phyloP scores from a whole-genome alignment of 2,888 invertebrate genomes.

The Theretra japonica region DNA sequence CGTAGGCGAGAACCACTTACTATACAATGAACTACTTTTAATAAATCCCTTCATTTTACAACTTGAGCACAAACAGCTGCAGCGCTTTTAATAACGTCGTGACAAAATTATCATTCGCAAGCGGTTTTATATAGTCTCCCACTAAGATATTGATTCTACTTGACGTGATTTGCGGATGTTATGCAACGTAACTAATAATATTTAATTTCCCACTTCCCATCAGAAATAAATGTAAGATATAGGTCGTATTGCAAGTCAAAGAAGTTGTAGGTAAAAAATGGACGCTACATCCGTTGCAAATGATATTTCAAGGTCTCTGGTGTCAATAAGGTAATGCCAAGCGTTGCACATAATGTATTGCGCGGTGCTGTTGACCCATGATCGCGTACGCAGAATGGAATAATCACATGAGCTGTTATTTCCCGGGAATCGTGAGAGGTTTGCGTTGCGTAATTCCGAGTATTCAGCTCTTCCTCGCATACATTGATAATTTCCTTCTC shows the following conservation, averaged over 20 bases:
- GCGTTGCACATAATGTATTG: not conserved
- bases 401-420: constrained; percentile 59
- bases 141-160: not conserved
- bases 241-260: not conserved
- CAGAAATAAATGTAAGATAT: not conserved
- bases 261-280: not conserved
- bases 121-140: not conserved
- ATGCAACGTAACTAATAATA: not conserved
- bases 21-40: constrained; percentile 19
- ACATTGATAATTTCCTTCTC: constrained; percentile 18
- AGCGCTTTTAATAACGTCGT: not conserved
- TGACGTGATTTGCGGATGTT: not conserved
- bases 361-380: constrained; percentile 43
- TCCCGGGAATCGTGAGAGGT: constrained; percentile 53
- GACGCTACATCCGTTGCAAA: not conserved
- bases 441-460: constrained; percentile 46
- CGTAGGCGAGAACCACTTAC: constrained; percentile 19
- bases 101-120: not conserved
- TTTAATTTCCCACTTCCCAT: not conserved
- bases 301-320: not conserved
- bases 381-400: constrained; percentile 56
- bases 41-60: constrained; percentile 28
- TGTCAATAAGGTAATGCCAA: not conserved
- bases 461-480: constrained; percentile 39
- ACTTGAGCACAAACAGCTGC: constrained; percentile 5